Conservation (phyloP, 2,797 vertebrate species). For the Neomorphus geoffroyi region DNA sequence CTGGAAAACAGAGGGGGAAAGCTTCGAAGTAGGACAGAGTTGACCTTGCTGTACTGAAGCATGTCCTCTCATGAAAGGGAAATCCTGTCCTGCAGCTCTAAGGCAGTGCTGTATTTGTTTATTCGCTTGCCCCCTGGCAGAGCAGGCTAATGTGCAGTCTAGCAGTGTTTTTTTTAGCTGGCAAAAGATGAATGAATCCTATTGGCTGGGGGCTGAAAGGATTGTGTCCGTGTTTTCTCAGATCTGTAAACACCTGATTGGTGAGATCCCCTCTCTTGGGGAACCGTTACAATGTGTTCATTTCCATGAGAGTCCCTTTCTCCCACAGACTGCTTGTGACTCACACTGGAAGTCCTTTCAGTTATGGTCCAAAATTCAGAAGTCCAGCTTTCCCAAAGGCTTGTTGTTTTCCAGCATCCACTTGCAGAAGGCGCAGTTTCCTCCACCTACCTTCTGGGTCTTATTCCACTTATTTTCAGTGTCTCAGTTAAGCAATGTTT, state of each 20-base stretch:
- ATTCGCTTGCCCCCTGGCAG: background rate
- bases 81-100: rapidly evolving
- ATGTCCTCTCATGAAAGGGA: background rate
- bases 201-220: background rate
- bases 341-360: background rate
- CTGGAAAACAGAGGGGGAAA: background rate
- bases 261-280: background rate
- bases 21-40: background rate
- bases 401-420: background rate
- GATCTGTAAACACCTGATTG: background rate
- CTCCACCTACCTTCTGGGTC: background rate
- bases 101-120: background rate
- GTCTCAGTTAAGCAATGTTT: background rate
- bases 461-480: background rate
- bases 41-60: background rate
- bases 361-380: background rate
- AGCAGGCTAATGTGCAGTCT: background rate
- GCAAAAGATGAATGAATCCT: background rate
- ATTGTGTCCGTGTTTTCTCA: background rate
- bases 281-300: background rate
- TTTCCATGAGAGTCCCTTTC: background rate
- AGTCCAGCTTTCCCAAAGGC: background rate
- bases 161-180: background rate
- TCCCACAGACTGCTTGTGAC: background rate
- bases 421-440: background rate